A percentile compares a stretch with the other conserved stretches of the same genome.
Conservation (phyloP, 2,797 vertebrate species). For the Eulemur mongoz region DNA sequence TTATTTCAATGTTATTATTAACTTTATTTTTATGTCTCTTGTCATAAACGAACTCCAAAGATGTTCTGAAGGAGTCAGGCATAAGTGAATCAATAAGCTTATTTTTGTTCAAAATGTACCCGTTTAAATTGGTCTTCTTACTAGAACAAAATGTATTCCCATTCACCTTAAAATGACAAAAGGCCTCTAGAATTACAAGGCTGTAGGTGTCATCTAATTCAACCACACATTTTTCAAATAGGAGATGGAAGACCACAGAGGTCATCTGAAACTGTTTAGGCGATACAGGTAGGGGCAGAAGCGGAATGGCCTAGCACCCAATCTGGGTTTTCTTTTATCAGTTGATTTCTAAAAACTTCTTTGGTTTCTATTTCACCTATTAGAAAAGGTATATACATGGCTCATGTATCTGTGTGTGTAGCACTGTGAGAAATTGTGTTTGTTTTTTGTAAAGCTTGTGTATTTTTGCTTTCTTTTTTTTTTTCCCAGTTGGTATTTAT, state of each 20-base stretch:
- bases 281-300: not conserved
- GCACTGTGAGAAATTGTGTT: not conserved
- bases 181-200: not conserved
- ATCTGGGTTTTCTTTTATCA: not conserved
- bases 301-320: too few relatives aligned
- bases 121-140: not conserved
- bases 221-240: not conserved
- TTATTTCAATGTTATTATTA: not conserved
- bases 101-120: not conserved
- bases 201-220: not conserved
- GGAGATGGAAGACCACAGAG: not conserved
- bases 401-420: not conserved
- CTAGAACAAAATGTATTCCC: not conserved
- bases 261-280: not conserved
- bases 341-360: not conserved
- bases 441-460: not conserved
- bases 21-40: not conserved
- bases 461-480: not conserved
- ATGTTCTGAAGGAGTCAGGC: not conserved
- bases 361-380: not conserved
- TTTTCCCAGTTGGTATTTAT: not conserved
- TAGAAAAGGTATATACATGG: not conserved
- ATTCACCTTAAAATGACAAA: not conserved
- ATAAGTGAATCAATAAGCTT: not conserved
- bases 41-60: slow-evolving; percentile 17